Conservation (phyloP, 2,113 vertebrate genomes). For the Euleptes europaea region DNA sequence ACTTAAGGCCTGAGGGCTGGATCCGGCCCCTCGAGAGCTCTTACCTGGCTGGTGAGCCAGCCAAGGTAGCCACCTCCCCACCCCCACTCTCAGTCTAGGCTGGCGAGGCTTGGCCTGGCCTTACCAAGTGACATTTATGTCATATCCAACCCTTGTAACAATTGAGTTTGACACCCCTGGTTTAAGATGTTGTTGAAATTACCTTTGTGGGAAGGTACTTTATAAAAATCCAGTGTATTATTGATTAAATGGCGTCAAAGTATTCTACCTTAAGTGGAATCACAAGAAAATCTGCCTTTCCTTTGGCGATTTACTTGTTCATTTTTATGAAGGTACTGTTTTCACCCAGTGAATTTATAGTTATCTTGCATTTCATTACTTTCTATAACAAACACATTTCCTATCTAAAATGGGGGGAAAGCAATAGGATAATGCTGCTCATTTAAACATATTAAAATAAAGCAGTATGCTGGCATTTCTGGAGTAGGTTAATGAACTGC, state of each 20-base stretch:
- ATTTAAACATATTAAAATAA: background rate
- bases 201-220: background rate
- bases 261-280: conserved; percentile 9
- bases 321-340: conserved; percentile 7
- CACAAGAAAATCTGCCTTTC: background rate
- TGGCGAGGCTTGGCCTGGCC: too few relatives aligned
- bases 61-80: too few relatives aligned
- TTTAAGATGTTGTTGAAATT: too few relatives aligned
- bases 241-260: background rate
- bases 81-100: too few relatives aligned
- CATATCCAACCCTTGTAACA: too few relatives aligned
- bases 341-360: background rate
- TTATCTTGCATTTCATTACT: background rate
- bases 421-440: background rate
- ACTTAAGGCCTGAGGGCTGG: too few relatives aligned
- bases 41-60: too few relatives aligned
- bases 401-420: background rate
- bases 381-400: background rate
- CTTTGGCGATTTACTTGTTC: background rate
- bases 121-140: too few relatives aligned
- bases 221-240: background rate
- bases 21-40: too few relatives aligned
- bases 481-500: background rate
- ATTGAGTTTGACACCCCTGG: too few relatives aligned
- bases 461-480: background rate